Evolutionary conservation across 2,797 vertebrate genomes (phyloP).

Genomic region (Enteromius thamalakanensis): DNA sequence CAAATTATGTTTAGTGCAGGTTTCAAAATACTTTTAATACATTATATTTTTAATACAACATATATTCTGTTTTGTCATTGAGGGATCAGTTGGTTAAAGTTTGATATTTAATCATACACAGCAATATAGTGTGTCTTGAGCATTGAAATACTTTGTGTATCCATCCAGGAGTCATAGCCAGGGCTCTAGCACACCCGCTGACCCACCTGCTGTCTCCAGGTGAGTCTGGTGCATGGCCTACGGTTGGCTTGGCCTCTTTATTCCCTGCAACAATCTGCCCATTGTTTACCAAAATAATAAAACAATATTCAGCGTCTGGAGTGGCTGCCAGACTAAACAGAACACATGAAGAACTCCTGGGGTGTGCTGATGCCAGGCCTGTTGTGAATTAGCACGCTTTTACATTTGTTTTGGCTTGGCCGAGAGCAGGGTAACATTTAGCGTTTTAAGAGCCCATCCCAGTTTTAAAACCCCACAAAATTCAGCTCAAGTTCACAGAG

Average conservation of each 20-base stretch:
- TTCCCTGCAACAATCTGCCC: slow-evolving; percentile 65
- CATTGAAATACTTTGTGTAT: not conserved
- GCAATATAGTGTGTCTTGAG: not conserved
- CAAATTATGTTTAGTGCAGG: not conserved
- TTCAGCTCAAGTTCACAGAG: slow-evolving; percentile 73
- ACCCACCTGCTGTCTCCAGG: slow-evolving; percentile 50
- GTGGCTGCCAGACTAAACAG: slow-evolving; percentile 66
- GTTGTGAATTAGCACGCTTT: slow-evolving; percentile 53
- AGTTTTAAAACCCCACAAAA: slow-evolving; percentile 72
- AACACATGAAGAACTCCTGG: slow-evolving; percentile 69
- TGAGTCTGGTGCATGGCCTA: slow-evolving; percentile 31
- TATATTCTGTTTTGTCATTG: not conserved
- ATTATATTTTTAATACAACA: not conserved
- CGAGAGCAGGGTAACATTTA: slow-evolving; percentile 70
- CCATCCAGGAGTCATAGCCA: not conserved
- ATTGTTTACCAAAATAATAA: slow-evolving; percentile 75
- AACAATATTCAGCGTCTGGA: slow-evolving; percentile 68
- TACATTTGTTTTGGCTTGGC: slow-evolving; percentile 65
- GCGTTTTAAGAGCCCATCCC: slow-evolving; percentile 50
- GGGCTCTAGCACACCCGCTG: not conserved
- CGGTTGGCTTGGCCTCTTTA: slow-evolving; percentile 30
- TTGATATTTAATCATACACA: not conserved
- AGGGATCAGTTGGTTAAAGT: not conserved
- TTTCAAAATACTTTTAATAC: not conserved
- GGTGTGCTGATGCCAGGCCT: slow-evolving; percentile 60